Evolutionary conservation across 1,140 invertebrate genomes (phyloP).

Genomic region (Pteromalus puparum): DNA sequence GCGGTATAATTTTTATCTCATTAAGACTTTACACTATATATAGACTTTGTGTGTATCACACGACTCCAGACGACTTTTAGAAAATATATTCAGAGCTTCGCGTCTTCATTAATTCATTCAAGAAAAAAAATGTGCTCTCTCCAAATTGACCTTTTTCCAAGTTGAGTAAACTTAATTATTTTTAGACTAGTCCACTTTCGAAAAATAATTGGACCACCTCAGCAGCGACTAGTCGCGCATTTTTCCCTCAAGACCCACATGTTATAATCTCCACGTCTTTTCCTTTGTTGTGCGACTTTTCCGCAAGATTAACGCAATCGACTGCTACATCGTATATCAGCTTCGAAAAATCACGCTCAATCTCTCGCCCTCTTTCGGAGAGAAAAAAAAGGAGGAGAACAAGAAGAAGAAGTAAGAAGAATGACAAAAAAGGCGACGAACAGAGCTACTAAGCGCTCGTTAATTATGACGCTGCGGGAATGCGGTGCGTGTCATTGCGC

Average conservation of each 20-base stretch:
- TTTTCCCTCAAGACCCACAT: no score
- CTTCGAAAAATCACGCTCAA: not conserved
- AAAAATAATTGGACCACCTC: not conserved
- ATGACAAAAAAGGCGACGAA: not conserved
- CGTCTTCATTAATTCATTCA: not conserved
- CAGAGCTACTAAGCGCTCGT: not conserved
- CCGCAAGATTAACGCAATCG: no score
- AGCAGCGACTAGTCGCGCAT: not conserved
- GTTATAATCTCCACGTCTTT: no score
- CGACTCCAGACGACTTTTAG: no score
- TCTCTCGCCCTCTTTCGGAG: not conserved
- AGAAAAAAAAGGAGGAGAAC: no score
- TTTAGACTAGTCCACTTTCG: conserved; percentile 1
- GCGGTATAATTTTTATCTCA: no score
- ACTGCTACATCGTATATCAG: not conserved
- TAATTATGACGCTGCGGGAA: not conserved
- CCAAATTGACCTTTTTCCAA: conserved; percentile 1
- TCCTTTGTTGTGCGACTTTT: no score
- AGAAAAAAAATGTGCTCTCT: conserved; percentile 11
- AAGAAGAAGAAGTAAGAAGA: not conserved
- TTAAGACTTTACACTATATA: no score
- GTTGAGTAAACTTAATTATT: conserved; percentile 15
- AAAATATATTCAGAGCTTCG: not conserved
- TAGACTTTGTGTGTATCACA: no score
- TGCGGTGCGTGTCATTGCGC: not conserved